These are phyloP conservation scores for Elysia crispata DNA, from an alignment of 2,888 invertebrate genomes.

Conservation along the genomic window DNA sequence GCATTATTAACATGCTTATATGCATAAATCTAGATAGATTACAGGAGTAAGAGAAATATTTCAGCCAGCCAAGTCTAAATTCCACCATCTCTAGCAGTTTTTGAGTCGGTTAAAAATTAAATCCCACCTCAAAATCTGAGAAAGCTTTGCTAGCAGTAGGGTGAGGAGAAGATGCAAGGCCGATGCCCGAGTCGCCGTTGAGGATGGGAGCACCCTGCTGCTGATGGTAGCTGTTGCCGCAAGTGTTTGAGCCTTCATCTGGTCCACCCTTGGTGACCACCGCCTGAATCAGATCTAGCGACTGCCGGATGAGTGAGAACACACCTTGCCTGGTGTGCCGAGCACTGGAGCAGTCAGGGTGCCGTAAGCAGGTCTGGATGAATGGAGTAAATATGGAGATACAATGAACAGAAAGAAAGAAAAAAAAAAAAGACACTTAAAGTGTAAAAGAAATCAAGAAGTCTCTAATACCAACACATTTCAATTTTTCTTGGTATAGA, in stretches of 20 bases:
- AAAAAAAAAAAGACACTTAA: too few relatives aligned
- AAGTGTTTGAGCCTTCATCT: constrained; percentile 17
- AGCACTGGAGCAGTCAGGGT: constrained; percentile 94
- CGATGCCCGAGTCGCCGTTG: constrained; percentile 75
- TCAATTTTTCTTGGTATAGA: too few relatives aligned
- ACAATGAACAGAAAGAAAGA: too few relatives aligned
- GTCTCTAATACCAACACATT: too few relatives aligned
- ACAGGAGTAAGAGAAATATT: too few relatives aligned
- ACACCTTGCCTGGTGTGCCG: constrained; percentile 97
- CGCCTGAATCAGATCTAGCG: constrained; percentile 97
- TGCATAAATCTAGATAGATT: too few relatives aligned
- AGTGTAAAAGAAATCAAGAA: too few relatives aligned
- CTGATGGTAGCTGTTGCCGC: constrained; percentile 45
- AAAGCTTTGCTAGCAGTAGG: constrained; percentile 86
- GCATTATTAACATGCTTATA: too few relatives aligned
- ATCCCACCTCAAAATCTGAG: constrained; percentile 85
- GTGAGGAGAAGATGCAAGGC: constrained; percentile 75
- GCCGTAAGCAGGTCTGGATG: constrained; percentile 90
- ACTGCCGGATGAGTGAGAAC: constrained; percentile 94
- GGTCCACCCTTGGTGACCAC: constrained; percentile 96
- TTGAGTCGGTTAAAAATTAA: too few relatives aligned
- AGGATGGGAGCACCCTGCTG: constrained; percentile 68
- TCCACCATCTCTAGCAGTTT: too few relatives aligned
- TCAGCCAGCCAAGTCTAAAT: too few relatives aligned
- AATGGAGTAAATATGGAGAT: too few relatives aligned